These are phyloP conservation scores for Arenaria interpres DNA, from an alignment of 2,113 vertebrate species.

Conservation along the genomic window DNA sequence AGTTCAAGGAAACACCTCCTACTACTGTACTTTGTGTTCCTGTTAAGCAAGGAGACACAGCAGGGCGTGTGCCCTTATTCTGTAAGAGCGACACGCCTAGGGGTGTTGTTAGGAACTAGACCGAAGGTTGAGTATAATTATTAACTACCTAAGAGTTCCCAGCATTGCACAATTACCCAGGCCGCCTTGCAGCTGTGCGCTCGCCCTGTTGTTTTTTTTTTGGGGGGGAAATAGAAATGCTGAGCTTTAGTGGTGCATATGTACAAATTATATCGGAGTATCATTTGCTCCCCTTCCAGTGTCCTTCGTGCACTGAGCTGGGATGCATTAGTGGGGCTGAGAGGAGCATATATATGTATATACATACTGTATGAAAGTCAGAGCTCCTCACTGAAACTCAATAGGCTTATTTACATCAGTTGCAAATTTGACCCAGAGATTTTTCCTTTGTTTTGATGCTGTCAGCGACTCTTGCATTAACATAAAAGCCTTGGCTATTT, in stretches of 20 bases:
- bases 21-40: constrained; percentile 74
- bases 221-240: not conserved
- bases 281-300: not conserved
- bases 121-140: constrained; percentile 76
- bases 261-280: not conserved
- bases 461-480: not conserved
- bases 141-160: constrained; percentile 76
- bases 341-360: accelerated
- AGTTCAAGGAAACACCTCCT: constrained; percentile 74
- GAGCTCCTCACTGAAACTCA: not conserved
- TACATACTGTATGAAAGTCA: not conserved
- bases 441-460: constrained; percentile 56
- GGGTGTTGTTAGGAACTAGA: constrained; percentile 73
- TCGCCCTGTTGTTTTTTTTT: not conserved
- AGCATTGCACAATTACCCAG: constrained; percentile 74
- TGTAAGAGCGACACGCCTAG: constrained; percentile 76
- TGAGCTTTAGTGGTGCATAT: not conserved
- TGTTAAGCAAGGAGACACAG: constrained; percentile 77
- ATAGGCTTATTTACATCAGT: constrained; percentile 26
- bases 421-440: constrained; percentile 36
- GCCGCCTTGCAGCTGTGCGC: constrained; percentile 4
- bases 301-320: not conserved
- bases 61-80: constrained; percentile 75
- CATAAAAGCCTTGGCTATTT: constrained; percentile 31
- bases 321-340: accelerated